A percentile compares a stretch with the other conserved stretches of the same genome.
Conservation (phyloP, 1,140 invertebrate genomes). For the Ganaspis sp. region DNA sequence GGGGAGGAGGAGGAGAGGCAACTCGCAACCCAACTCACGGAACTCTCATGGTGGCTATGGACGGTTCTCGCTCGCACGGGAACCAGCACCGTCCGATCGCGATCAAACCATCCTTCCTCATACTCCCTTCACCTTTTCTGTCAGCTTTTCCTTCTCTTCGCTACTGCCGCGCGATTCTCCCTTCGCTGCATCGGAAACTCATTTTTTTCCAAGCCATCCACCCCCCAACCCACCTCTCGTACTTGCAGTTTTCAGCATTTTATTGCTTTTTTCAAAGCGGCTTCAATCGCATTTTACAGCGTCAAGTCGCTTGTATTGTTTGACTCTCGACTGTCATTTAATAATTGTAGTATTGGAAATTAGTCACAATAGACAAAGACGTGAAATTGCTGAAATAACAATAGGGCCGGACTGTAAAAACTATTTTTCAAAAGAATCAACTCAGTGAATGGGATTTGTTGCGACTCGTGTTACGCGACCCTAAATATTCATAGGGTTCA, state of each 20-base stretch:
- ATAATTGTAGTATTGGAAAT: background rate
- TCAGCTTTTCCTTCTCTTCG: conserved; percentile 28
- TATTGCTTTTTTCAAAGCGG: conserved; percentile 20
- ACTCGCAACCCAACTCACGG: conserved; percentile 25
- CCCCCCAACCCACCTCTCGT: background rate
- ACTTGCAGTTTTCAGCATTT: background rate
- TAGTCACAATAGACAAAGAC: background rate
- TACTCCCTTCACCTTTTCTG: conserved; percentile 24
- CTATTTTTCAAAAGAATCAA: no score
- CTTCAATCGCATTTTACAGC: conserved; percentile 9
- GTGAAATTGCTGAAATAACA: conserved; percentile 15
- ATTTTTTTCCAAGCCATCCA: background rate
- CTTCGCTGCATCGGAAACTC: conserved; percentile 21
- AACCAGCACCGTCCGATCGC: conserved; percentile 14
- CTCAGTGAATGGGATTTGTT: no score
- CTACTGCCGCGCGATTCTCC: conserved; percentile 11
- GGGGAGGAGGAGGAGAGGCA: background rate
- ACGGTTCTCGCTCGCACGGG: conserved; percentile 18
- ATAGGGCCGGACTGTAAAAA: background rate
- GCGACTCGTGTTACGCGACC: no score
- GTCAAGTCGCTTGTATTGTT: conserved; percentile 2
- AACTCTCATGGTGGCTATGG: conserved; percentile 31
- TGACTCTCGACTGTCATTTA: background rate
- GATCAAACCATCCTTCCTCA: conserved; percentile 20
- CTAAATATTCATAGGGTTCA: background rate